Evolutionary conservation across 2,888 invertebrate genomes (phyloP), one percentile per base, ranked within the genome.

Genomic region (Ormyrus thymus): DNA sequence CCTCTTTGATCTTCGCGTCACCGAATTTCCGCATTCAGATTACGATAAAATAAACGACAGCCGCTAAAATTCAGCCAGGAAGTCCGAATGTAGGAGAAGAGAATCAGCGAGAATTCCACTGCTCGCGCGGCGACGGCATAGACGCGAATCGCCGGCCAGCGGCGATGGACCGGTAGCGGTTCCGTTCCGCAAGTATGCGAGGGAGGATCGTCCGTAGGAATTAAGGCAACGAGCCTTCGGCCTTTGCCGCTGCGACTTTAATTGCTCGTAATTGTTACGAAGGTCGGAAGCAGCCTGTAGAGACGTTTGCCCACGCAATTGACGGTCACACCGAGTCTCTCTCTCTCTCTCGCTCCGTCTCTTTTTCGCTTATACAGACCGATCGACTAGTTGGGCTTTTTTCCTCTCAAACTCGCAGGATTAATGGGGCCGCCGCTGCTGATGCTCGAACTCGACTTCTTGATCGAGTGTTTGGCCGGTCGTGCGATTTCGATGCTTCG

Each of bases 261-360:
- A 89, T 89, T 89, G 87, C 83, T 80, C 79, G 83, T 88, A 89
- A 89, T 89, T 89, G 89, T 85, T 83, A 82, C 85, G 89, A 89
- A 89, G 89, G 89, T 88, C 88, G 87, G 85, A 87, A 87, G 85
- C 86, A 73, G 86, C 84, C 87, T 86, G 84, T 85, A 86, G 84
- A 85, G 86, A 86, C 84, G 82, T 83, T 80, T 84, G 85, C 85
- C 87, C 85, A 86, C 85, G 85, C 86, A 86, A 86, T 85, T 85
- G 86, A 82, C 82, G 86, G 83, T 85, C 86, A 86, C 86, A 86
- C 87, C 74, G 61, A 29, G 46, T 58, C 70, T 66, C 45, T 13
- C 50, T 68, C 68, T 68, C 65, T 73, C 50, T 43, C 51, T 59
- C 77, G 43, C 62, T 45, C 7, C 6, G n/a, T 53, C 55, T 68